phyloP scores from a whole-genome alignment of 2,113 vertebrate species.

The Catharus fuscescens region DNA sequence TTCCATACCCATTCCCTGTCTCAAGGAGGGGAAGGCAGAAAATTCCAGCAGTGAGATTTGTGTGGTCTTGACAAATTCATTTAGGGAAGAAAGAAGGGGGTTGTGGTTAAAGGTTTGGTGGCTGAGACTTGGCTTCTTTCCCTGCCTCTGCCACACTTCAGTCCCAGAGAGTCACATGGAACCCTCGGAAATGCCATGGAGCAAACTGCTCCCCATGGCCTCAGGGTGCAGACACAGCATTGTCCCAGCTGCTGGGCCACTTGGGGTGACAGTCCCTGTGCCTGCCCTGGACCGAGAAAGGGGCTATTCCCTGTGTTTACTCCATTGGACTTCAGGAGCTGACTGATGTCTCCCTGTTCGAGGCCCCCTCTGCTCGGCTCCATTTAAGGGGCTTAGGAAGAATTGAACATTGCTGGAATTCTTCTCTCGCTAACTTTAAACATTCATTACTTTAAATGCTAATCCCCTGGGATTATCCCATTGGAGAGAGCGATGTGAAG shows the following conservation, averaged over 20 bases:
- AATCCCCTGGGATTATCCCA: conserved; percentile 63
- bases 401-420: conserved; percentile 66
- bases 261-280: background rate
- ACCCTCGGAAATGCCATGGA: fast-evolving
- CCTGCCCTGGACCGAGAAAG: background rate
- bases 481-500: conserved; percentile 48
- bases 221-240: background rate
- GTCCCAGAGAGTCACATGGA: background rate
- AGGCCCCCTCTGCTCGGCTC: conserved; percentile 53
- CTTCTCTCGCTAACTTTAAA: conserved; percentile 65
- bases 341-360: background rate
- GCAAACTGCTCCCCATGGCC: background rate
- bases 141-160: background rate
- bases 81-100: background rate
- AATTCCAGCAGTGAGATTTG: background rate
- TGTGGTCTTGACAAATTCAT: background rate
- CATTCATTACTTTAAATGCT: conserved; percentile 67
- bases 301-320: background rate
- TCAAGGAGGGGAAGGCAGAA: background rate
- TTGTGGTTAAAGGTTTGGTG: background rate
- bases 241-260: fast-evolving
- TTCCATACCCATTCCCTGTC: background rate
- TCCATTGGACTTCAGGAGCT: background rate
- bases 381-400: conserved; percentile 66
- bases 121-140: background rate